Conservation (phyloP, 2,888 invertebrate species). For the Diaperis boleti region DNA sequence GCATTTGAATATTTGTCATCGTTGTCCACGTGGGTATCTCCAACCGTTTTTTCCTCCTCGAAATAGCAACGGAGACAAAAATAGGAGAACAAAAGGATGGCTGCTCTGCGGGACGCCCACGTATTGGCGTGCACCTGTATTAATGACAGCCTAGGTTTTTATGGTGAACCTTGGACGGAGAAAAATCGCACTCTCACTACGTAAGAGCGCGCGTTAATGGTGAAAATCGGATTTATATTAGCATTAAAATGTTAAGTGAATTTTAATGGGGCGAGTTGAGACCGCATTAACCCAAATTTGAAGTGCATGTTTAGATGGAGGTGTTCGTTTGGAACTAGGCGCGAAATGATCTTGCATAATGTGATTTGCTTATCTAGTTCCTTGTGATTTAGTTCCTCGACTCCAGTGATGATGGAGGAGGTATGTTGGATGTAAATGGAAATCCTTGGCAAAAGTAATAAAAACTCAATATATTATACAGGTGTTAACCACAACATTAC, state of each 20-base stretch:
- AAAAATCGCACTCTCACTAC: constrained; percentile 3
- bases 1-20: constrained; percentile 10
- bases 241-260: constrained; percentile 12
- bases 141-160: not conserved
- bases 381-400: no score
- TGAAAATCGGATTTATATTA: constrained; percentile 4
- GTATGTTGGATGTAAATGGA: no score
- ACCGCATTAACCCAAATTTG: not conserved
- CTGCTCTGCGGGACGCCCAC: constrained; percentile 7
- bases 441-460: no score
- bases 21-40: not conserved
- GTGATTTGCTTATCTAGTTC: no score
- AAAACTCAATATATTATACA: no score
- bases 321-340: no score
- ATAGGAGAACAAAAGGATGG: constrained; percentile 2
- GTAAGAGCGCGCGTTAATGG: not conserved
- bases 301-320: no score
- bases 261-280: constrained; percentile 1
- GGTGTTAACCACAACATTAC: no score
- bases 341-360: no score
- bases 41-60: not conserved
- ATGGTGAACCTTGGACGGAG: constrained; percentile 1
- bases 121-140: not conserved
- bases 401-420: no score
- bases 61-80: constrained; percentile 1